Evolutionary conservation across 1,140 invertebrate genomes (phyloP), one percentile per base, ranked within the genome.

Genomic region (Parapsyche elsis): DNA sequence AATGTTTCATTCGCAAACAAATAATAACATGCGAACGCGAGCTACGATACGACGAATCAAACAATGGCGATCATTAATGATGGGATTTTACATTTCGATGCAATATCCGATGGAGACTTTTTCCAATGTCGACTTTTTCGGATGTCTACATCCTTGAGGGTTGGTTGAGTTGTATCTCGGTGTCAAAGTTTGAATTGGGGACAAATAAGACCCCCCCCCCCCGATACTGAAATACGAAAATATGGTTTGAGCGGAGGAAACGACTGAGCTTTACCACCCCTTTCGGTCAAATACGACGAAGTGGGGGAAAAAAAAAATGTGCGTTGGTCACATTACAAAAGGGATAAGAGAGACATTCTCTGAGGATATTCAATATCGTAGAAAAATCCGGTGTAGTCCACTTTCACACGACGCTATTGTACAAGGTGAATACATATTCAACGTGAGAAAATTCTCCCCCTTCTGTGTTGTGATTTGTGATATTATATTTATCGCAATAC

Each of bases 101-200:
- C 12, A 53, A 53, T 5, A 53, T 53, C 49, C 49, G 30, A 4
- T 7, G 30, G 7, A 38, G 30, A 38, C 30, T 38, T 38, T 38
- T 38, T 7, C 30, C 2, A 38, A 38, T 4, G 30, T 38, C 30
- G 30, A 7, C 30, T 38, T 38, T 38, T 38, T 7, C 30, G 7
- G 30, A 9, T 16, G 57, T 19, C 1, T 21, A 61, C 57, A 19
- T 61, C 57, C 19, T 7, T 19, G 57, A 21, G 57, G 57, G 57
- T 21, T 7, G 1, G 30, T 38, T 38, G 30, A 7, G 30, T 4
- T 38, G 7, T 61, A 61, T 71, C 67, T 16, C 67, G 19, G 67
- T 71, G 67, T 71, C 67, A 71, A 71, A 71, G 67, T 71, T 30
- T 71, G 67, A 71, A 71, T 71, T 24, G 67, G 23, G 67, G 67